phyloP scores from a whole-genome alignment of 2,113 vertebrate species.

The Eptesicus fuscus region DNA sequence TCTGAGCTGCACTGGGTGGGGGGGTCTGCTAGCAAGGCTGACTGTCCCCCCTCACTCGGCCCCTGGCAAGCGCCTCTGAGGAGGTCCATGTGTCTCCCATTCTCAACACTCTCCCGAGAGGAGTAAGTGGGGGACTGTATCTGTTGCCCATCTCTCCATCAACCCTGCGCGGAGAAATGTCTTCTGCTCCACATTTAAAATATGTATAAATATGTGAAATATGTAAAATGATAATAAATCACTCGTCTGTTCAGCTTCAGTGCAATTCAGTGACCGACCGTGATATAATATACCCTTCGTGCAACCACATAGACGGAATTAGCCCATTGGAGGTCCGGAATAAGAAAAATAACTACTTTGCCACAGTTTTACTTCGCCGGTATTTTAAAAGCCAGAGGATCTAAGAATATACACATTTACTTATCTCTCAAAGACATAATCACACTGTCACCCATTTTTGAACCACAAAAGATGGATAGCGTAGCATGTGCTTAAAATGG shows the following conservation, averaged over 20 bases:
- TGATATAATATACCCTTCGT: conserved; percentile 20
- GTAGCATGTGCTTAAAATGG: conserved; percentile 84
- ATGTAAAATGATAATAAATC: conserved; percentile 44
- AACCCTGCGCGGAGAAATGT: not conserved
- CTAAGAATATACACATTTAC: conserved; percentile 85
- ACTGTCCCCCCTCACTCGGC: not conserved
- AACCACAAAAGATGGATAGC: conserved; percentile 85
- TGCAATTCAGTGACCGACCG: not conserved
- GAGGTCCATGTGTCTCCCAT: not conserved
- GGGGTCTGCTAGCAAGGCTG: not conserved
- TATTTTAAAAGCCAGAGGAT: conserved; percentile 85
- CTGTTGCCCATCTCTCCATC: not conserved
- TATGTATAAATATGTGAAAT: conserved; percentile 15
- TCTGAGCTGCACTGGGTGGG: not conserved
- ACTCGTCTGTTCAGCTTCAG: not conserved
- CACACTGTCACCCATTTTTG: conserved; percentile 87
- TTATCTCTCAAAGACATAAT: conserved; percentile 88
- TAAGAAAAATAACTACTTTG: conserved; percentile 70
- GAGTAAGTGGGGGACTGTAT: not conserved
- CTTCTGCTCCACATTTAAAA: not conserved
- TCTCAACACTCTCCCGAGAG: not conserved
- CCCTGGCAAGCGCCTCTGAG: not conserved
- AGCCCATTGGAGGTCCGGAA: conserved; percentile 59
- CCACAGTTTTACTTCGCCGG: conserved; percentile 75
- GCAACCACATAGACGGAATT: not conserved